Evolutionary conservation across 2,113 vertebrate species (phyloP).

Genomic region (Choloepus hoffmanni): DNA sequence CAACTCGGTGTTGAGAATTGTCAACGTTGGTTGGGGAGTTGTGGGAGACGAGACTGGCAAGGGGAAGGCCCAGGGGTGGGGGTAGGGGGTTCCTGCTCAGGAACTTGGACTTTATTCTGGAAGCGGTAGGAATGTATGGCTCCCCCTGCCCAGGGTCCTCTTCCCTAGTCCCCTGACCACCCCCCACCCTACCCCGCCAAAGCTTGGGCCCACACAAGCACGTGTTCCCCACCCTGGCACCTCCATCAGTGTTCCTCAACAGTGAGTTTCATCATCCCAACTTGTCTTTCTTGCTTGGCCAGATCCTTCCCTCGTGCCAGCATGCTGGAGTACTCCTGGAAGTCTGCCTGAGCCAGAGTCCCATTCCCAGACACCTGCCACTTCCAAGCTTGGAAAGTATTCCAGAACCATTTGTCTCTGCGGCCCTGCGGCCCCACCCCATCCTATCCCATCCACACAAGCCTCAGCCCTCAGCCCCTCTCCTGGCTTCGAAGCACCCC

Average conservation of each 20-base stretch:
- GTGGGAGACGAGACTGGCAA: background rate
- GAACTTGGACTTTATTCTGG: background rate
- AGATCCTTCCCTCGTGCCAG: slow-evolving; percentile 80
- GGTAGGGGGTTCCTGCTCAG: background rate
- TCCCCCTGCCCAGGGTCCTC: background rate
- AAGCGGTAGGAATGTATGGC: background rate
- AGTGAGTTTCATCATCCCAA: slow-evolving; percentile 62
- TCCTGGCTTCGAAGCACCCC: background rate
- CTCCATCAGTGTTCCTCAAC: slow-evolving; percentile 49
- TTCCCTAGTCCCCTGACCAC: too few relatives aligned
- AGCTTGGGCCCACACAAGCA: background rate
- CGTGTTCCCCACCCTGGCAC: background rate
- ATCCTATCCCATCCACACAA: background rate
- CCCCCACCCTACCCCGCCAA: too few relatives aligned
- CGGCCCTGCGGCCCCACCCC: background rate
- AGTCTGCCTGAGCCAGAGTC: slow-evolving; percentile 78
- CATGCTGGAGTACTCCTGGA: slow-evolving; percentile 78
- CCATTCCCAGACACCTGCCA: slow-evolving; percentile 82
- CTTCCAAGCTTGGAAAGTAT: slow-evolving; percentile 72
- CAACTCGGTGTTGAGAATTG: background rate
- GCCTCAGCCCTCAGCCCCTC: background rate
- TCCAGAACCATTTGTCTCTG: slow-evolving; percentile 58
- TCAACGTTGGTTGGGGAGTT: background rate
- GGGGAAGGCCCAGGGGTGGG: background rate
- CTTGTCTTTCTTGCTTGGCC: slow-evolving; percentile 76